Evolutionary conservation across 2,113 vertebrate genomes (phyloP).

Genomic region (Otocyon megalotis): DNA sequence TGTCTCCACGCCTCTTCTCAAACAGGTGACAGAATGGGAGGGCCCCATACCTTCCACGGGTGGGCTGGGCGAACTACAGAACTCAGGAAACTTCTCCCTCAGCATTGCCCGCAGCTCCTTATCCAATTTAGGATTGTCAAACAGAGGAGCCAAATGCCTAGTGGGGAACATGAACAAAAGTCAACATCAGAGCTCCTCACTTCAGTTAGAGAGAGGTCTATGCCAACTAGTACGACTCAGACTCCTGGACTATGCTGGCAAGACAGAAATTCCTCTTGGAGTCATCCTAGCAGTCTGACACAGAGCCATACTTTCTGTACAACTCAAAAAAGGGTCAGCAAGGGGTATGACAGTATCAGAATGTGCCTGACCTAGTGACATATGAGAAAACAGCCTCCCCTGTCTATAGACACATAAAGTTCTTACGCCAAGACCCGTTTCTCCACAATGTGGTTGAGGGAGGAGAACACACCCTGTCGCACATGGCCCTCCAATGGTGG

Average conservation of each 20-base stretch:
- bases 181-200: neutral
- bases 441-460: conserved; percentile 98
- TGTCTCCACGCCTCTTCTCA: neutral
- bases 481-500: conserved; percentile 95
- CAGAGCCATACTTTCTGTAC: neutral
- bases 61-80: conserved; percentile 96
- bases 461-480: conserved; percentile 96
- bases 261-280: neutral
- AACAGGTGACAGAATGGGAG: no score
- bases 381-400: neutral
- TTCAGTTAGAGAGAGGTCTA: neutral
- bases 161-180: neutral
- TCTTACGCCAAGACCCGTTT: conserved; percentile 98
- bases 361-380: neutral
- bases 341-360: neutral
- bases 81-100: conserved; percentile 97
- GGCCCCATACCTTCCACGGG: conserved; percentile 92
- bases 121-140: conserved; percentile 98
- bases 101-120: conserved; percentile 97
- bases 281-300: neutral
- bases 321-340: neutral
- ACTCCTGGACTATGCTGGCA: neutral
- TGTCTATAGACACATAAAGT: neutral
- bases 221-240: neutral
- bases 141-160: conserved; percentile 96